Evolutionary conservation across 2,888 invertebrate species (phyloP).

Genomic region (Gnatocerus cornutus): DNA sequence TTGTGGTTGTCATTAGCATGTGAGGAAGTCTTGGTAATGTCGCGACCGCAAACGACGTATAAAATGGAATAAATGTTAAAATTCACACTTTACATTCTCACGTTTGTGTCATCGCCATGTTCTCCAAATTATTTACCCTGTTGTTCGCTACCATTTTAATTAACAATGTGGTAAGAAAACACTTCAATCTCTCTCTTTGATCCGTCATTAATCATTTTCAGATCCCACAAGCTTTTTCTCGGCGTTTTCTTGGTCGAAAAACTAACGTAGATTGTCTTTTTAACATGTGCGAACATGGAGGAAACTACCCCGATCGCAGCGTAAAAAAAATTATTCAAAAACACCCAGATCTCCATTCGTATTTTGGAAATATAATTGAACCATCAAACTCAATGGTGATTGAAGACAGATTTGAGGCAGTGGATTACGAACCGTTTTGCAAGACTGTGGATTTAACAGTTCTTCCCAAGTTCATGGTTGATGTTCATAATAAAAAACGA

Average conservation of each 20-base stretch:
- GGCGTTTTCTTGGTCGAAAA: background rate
- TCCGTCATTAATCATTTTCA: too few relatives aligned
- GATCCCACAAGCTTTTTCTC: background rate
- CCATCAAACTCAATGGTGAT: conserved; percentile 17
- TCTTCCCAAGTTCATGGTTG: conserved; percentile 13
- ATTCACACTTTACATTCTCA: background rate
- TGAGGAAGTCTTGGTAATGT: too few relatives aligned
- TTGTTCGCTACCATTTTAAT: background rate
- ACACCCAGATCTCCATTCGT: conserved; percentile 23
- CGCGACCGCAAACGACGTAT: too few relatives aligned
- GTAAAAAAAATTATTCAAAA: conserved; percentile 36
- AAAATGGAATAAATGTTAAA: too few relatives aligned
- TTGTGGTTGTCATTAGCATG: too few relatives aligned
- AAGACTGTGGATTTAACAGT: conserved; percentile 19
- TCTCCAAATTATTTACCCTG: background rate
- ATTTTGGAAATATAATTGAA: conserved; percentile 48
- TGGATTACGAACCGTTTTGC: conserved; percentile 27
- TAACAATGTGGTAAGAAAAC: background rate
- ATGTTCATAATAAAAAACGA: conserved; percentile 17
- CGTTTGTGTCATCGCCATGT: background rate
- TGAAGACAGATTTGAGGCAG: background rate
- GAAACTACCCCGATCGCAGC: conserved; percentile 39
- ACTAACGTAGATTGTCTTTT: conserved; percentile 33
- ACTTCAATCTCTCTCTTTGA: background rate
- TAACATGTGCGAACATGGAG: conserved; percentile 43